Evolutionary conservation across 2,113 vertebrate species (phyloP).

Genomic region (Oryctolagus cuniculus): DNA sequence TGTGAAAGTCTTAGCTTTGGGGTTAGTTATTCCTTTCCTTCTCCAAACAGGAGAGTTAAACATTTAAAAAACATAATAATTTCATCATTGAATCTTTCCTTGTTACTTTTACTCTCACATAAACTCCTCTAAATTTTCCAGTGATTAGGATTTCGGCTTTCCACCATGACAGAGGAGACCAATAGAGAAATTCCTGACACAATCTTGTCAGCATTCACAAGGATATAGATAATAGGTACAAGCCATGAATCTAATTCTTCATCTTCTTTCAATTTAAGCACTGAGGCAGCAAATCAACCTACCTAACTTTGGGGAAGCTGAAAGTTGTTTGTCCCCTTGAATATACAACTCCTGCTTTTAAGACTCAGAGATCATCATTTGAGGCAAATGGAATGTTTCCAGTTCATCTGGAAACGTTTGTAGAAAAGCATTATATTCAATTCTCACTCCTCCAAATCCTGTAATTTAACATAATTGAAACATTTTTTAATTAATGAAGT

Average conservation of each 20-base stretch:
- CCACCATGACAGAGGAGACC: not conserved
- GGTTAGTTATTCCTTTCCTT: not conserved
- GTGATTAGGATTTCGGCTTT: not conserved
- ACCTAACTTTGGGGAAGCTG: not conserved
- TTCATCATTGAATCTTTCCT: not conserved
- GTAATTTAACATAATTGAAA: not conserved
- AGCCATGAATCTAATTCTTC: not conserved
- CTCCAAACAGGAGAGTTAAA: not conserved
- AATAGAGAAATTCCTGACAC: not conserved
- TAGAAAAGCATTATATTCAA: not conserved
- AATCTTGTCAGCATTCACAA: not conserved
- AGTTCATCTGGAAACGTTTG: not conserved
- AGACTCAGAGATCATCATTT: not conserved
- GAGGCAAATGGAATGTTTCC: not conserved
- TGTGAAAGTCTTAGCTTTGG: not conserved
- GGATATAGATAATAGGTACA: not conserved
- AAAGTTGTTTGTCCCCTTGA: not conserved
- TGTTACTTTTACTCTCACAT: not conserved
- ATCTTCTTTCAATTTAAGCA: not conserved
- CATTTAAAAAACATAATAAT: not conserved
- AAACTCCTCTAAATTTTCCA: not conserved
- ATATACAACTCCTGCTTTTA: not conserved
- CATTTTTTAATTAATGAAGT: not conserved
- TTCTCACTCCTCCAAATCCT: not conserved
- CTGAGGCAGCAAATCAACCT: not conserved